A percentile compares a stretch with the other conserved stretches of the same genome.
phyloP scores from a whole-genome alignment of 2,888 invertebrate species.

The Acleris emargana region DNA sequence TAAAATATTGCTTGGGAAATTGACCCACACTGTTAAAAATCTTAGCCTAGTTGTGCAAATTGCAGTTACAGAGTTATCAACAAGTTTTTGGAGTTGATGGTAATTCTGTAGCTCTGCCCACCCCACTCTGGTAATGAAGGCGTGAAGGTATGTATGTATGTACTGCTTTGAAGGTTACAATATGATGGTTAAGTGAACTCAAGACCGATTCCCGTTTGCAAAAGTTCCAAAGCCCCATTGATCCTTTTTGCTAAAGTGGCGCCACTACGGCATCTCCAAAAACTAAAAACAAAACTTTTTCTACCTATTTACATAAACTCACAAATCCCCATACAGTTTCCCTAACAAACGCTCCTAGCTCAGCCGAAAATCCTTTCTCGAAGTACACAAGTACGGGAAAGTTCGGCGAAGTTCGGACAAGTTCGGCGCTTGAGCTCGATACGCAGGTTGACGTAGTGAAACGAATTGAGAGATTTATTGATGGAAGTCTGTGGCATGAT shows the following conservation, averaged over 20 bases:
- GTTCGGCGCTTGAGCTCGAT: conserved; percentile 23
- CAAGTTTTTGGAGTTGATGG: too few relatives aligned
- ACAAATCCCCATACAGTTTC: conserved; percentile 34
- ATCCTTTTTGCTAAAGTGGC: not conserved
- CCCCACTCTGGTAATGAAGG: too few relatives aligned
- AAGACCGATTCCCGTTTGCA: too few relatives aligned
- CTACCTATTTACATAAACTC: conserved; percentile 33
- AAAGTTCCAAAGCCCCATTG: too few relatives aligned
- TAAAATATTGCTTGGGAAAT: too few relatives aligned
- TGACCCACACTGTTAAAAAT: too few relatives aligned
- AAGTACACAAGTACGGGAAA: conserved; percentile 30
- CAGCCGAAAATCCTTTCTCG: conserved; percentile 23
- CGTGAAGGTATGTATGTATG: too few relatives aligned
- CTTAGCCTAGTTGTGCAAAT: too few relatives aligned
- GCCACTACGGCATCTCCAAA: not conserved
- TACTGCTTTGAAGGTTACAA: too few relatives aligned
- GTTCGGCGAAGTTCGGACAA: conserved; percentile 28
- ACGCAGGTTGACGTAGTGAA: conserved; percentile 15
- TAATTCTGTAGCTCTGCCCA: too few relatives aligned
- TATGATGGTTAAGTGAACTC: too few relatives aligned
- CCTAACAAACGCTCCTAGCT: conserved; percentile 18
- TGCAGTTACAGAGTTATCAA: too few relatives aligned
- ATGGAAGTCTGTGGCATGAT: conserved; percentile 4
- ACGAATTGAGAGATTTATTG: conserved; percentile 9
- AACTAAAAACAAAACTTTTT: conserved; percentile 27